phyloP scores from a whole-genome alignment of 2,888 invertebrate genomes.

The Pycnomerus fuliginosus region DNA sequence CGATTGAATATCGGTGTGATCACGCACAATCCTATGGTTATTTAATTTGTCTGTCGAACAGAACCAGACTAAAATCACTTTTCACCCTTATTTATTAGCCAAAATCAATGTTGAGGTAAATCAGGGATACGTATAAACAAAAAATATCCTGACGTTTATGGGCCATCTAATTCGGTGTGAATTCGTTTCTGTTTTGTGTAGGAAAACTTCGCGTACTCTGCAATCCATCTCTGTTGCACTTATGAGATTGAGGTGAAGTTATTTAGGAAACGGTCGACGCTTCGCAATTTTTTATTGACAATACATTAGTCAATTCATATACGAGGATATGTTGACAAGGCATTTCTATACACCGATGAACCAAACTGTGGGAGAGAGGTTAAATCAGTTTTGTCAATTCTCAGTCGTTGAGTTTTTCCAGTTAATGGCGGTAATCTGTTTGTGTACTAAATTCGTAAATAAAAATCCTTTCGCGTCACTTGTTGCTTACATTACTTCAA shows the following conservation, averaged over 20 bases:
- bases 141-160: constrained; percentile 47
- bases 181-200: constrained; percentile 30
- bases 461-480: constrained; percentile 36
- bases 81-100: constrained; percentile 49
- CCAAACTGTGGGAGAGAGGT: constrained; percentile 29
- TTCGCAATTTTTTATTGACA: constrained; percentile 37
- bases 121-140: constrained; percentile 41
- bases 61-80: constrained; percentile 42
- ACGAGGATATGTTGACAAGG: constrained; percentile 41
- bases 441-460: constrained; percentile 31
- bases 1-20: constrained; percentile 30
- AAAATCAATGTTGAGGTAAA: constrained; percentile 50
- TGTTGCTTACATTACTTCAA: constrained; percentile 35
- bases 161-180: constrained; percentile 47
- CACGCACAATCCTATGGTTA: constrained; percentile 36
- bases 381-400: constrained; percentile 38
- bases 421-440: constrained; percentile 36
- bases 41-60: constrained; percentile 39
- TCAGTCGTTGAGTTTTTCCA: constrained; percentile 33
- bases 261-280: too few species aligned
- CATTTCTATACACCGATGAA: constrained; percentile 38
- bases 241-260: too few species aligned
- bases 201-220: constrained; percentile 12
- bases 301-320: constrained; percentile 37
- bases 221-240: constrained; percentile 11